These are phyloP conservation scores for Nematopogon swammerdamellus DNA, from an alignment of 2,888 invertebrate genomes.

Conservation along the genomic window DNA sequence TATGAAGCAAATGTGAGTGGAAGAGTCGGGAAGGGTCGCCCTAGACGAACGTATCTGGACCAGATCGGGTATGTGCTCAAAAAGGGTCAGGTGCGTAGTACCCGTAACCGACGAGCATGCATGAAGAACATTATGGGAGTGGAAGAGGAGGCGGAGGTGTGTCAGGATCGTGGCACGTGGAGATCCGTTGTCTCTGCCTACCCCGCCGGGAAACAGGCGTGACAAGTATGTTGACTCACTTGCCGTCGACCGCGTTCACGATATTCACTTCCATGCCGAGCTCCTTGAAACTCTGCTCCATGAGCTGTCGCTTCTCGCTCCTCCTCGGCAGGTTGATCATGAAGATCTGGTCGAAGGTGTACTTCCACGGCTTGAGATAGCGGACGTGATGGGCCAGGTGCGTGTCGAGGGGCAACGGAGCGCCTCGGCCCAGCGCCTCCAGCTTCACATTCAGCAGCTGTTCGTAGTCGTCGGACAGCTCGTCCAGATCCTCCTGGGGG, in stretches of 20 bases:
- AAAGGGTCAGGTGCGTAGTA: no score
- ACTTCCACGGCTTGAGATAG: conserved; percentile 53
- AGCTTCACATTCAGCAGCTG: conserved; percentile 74
- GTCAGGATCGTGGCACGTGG: no score
- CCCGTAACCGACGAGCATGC: no score
- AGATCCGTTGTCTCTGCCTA: no score
- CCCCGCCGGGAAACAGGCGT: no score
- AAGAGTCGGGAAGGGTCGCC: no score
- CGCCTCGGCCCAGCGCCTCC: conserved; percentile 64
- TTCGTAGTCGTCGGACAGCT: conserved; percentile 61
- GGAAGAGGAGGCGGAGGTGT: no score
- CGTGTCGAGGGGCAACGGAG: conserved; percentile 35
- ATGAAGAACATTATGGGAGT: no score
- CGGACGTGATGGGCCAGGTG: conserved; percentile 27
- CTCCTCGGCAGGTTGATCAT: conserved; percentile 90
- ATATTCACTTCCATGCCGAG: conserved; percentile 75
- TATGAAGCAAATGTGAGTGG: no score
- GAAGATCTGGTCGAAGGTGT: conserved; percentile 77
- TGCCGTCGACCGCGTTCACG: conserved; percentile 87
- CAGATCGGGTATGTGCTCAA: no score
- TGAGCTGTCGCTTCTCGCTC: conserved; percentile 71
- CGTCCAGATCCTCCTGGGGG: conserved; percentile 71
- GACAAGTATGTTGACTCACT: conserved; percentile 50
- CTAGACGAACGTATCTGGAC: no score
- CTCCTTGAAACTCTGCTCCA: conserved; percentile 76